These are phyloP conservation scores for Myotis myotis DNA, from an alignment of 2,797 vertebrate species.

Conservation along the genomic window DNA sequence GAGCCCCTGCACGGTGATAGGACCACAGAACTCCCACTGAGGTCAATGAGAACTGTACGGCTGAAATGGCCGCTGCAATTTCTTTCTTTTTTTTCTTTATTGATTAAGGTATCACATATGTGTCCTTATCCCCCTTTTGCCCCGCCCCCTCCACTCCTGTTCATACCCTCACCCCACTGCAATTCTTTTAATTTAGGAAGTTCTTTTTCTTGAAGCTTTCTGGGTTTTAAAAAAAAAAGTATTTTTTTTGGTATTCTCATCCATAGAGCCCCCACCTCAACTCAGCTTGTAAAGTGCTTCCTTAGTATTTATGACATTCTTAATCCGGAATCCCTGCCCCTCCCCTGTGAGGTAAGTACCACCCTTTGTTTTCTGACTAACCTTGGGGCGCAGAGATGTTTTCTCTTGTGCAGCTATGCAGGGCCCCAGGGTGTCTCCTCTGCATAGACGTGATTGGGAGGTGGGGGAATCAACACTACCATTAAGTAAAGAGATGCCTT, in stretches of 20 bases:
- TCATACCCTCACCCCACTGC: no score
- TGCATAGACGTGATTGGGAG: neutral
- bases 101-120: no score
- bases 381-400: neutral
- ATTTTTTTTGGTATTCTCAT: neutral
- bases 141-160: no score
- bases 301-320: neutral
- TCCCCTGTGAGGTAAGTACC: neutral
- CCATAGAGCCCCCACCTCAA: neutral
- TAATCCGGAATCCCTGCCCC: neutral
- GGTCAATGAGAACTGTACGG: neutral
- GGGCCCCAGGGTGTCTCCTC: neutral
- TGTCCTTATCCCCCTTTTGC: no score
- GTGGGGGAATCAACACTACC: neutral
- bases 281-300: neutral
- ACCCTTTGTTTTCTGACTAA: neutral
- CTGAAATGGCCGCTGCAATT: neutral
- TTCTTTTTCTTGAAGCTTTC: constrained; percentile 15
- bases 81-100: no score
- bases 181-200: neutral
- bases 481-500: neutral
- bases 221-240: neutral
- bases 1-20: fast-evolving
- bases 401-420: neutral
- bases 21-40: neutral